phyloP scores from a whole-genome alignment of 2,797 vertebrate genomes.

The Lindbergichthys nudifrons region DNA sequence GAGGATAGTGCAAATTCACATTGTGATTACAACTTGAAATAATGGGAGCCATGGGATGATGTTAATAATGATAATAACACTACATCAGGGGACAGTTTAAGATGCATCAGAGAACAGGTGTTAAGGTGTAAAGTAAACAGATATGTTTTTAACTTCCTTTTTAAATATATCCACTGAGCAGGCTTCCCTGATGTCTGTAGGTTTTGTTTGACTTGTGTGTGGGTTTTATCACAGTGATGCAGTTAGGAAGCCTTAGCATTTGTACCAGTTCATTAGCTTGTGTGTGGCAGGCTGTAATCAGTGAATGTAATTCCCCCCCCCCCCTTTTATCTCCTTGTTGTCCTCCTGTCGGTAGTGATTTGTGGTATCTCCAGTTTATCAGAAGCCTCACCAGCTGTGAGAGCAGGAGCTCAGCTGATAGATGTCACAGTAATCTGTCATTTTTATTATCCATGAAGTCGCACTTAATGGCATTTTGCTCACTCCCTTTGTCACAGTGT shows the following conservation, averaged over 20 bases:
- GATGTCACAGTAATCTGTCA: constrained; percentile 26
- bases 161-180: no score
- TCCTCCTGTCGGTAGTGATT: constrained; percentile 60
- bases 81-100: no score
- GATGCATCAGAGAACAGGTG: no score
- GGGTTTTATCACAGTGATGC: constrained; percentile 17
- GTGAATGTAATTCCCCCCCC: constrained; percentile 34
- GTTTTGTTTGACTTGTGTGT: neutral
- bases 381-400: constrained; percentile 61
- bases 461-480: neutral
- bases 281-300: constrained; percentile 33
- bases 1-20: no score
- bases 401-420: constrained; percentile 54
- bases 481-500: neutral
- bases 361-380: constrained; percentile 46
- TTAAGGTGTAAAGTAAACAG: no score
- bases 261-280: constrained; percentile 12
- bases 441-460: constrained; percentile 19
- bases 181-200: constrained; percentile 52
- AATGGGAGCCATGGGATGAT: no score
- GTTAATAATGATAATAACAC: no score
- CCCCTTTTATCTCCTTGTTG: constrained; percentile 46
- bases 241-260: neutral
- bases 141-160: no score
- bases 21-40: no score